Conservation (phyloP, 2,888 invertebrate genomes). For the Idaea aversata region DNA sequence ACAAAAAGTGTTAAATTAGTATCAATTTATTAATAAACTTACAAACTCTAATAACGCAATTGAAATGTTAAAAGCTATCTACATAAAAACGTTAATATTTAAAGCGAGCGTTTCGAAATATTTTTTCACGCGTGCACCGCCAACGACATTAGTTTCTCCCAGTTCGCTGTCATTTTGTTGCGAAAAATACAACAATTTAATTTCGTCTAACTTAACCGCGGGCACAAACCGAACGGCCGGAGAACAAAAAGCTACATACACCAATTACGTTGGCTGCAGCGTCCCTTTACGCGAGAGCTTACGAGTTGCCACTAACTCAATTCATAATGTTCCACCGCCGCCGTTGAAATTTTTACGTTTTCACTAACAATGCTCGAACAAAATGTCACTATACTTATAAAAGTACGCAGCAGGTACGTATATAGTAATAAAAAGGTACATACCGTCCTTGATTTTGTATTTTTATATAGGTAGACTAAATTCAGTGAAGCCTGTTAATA, state of each 20-base stretch:
- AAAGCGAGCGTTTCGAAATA: slow-evolving; percentile 17
- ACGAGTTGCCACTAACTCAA: slow-evolving; percentile 66
- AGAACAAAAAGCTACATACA: slow-evolving; percentile 72
- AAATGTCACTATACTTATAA: slow-evolving; percentile 19
- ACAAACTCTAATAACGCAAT: background rate
- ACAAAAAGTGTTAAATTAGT: background rate
- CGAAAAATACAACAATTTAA: slow-evolving; percentile 77
- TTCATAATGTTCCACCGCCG: slow-evolving; percentile 57
- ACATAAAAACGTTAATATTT: background rate
- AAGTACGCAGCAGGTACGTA: slow-evolving; percentile 18
- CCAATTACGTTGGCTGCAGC: slow-evolving; percentile 61
- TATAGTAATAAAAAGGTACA: background rate
- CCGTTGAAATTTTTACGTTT: slow-evolving; percentile 58
- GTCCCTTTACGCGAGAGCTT: slow-evolving; percentile 56
- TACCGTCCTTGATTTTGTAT: too few relatives aligned
- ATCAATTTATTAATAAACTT: too few relatives aligned
- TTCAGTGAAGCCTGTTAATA: background rate
- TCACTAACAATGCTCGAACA: slow-evolving; percentile 35
- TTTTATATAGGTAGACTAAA: background rate
- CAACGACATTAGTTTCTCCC: slow-evolving; percentile 34
- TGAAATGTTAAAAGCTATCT: background rate
- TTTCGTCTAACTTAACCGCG: slow-evolving; percentile 72
- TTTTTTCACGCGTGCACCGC: slow-evolving; percentile 23
- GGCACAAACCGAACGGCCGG: slow-evolving; percentile 62
- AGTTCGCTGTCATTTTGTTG: slow-evolving; percentile 62